Base-by-base conservation (phyloP, 2,888 invertebrate species). In the Nymphalis urticae region DNA sequence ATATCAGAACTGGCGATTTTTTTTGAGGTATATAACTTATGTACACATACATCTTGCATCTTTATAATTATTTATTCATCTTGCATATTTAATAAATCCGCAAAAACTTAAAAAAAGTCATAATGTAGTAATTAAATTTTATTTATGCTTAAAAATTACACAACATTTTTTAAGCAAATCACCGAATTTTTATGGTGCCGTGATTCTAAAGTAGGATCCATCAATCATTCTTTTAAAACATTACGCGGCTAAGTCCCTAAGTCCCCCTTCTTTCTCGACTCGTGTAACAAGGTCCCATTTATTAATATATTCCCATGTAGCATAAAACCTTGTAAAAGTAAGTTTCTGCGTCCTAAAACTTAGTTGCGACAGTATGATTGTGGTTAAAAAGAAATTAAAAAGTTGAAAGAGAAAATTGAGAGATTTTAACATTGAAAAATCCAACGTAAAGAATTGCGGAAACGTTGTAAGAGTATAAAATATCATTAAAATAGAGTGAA, bases 161-260 rank as follows among this genome's bases (percentile, higher is more conserved):
- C 1, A n/a, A 32, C 10, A 53, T 54, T 17, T 61, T 54, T 48
- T 42, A 62, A 21, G 62, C 24, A 62, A 62, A 62, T 42, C 24
- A 36, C 66, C 24, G 24, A 27, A 50, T 62, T 67, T 64, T 48
- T 67, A 62, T 48, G 62, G 36, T 56, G 56, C 48, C 66, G 66
- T 62, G 67, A 58, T 62, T 62, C 50, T 48, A 62, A 62, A 67
- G 62, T 27, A 8, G 62, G 27, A 32, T 21, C 54, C 67, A 58
- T 67, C 56, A 48, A 67, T 67, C 67, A 67, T 62, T 27, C 67
- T 50, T 62, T 62, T 67, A 67, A 67, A 67, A 48, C 66, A 56
- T 62, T 58, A 36, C 48, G 19, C 17, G 50, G 42, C 42, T 10
- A 21, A 32, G 58, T 36, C 42, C 56, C 36, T 32, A 32, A 47